Conservation (phyloP, 2,113 vertebrate species). For the Calidris pygmaea region DNA sequence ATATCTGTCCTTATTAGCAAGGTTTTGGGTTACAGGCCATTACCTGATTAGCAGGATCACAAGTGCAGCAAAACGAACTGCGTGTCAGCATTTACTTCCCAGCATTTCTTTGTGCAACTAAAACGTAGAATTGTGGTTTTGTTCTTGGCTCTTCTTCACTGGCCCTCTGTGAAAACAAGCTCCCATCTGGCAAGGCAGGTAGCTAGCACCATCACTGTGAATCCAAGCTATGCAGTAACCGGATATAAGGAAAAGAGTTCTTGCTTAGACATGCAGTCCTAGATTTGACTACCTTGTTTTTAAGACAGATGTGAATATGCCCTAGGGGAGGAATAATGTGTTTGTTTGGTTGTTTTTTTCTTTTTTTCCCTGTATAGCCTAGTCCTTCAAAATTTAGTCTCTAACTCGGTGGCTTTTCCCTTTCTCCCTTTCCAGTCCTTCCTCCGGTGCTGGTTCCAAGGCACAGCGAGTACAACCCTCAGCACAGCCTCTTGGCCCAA, state of each 20-base stretch:
- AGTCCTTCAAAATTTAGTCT: not conserved
- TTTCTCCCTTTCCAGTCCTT: conserved; percentile 79
- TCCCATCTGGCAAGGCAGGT: not conserved
- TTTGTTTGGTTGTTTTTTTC: not conserved
- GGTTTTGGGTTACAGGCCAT: not conserved
- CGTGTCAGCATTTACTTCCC: not conserved
- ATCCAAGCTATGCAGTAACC: not conserved
- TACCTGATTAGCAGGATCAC: not conserved
- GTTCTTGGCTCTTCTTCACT: not conserved
- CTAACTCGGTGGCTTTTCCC: not conserved
- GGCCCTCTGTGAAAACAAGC: not conserved
- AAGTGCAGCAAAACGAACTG: not conserved
- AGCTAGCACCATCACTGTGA: not conserved
- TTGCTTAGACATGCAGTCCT: conserved; percentile 11
- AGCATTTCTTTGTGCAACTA: not conserved
- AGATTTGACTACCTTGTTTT: not conserved
- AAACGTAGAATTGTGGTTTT: not conserved
- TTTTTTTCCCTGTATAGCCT: not conserved
- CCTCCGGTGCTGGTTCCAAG: conserved; percentile 96
- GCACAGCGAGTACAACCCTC: conserved; percentile 98
- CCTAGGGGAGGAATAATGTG: not conserved
- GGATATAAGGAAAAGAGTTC: not conserved
- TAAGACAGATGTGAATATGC: not conserved
- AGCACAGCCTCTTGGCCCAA: conserved; percentile 95
- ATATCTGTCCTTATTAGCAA: not conserved